phyloP scores from a whole-genome alignment of 30 jellyfish, hydroid and myxozoan species.

The Morbakka virulenta region DNA sequence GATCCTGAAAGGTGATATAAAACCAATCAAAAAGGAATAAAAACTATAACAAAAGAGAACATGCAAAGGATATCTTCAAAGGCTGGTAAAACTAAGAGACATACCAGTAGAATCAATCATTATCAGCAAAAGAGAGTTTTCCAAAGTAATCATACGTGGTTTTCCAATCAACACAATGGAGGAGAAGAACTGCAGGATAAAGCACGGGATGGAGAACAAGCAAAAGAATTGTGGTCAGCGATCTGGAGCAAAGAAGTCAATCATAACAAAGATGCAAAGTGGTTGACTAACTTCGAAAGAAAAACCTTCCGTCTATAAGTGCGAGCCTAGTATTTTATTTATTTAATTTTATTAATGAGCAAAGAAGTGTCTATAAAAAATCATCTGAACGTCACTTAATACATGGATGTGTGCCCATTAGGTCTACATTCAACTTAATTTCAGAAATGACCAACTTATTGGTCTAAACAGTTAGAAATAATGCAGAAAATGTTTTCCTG shows the following conservation, averaged over 20 bases:
- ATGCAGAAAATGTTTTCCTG: too few species aligned
- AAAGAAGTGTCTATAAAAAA: too few species aligned
- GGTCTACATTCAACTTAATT: too few species aligned
- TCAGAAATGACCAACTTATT: too few species aligned
- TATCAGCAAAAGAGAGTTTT: conserved; percentile 13
- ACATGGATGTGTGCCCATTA: too few species aligned
- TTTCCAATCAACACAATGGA: conserved; percentile 2
- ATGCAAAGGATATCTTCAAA: too few species aligned
- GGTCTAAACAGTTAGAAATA: too few species aligned
- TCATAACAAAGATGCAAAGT: conserved; percentile 22
- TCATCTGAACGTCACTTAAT: too few species aligned
- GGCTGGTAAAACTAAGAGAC: conserved; percentile 3
- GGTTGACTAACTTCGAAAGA: conserved; percentile 5
- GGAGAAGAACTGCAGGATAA: not conserved
- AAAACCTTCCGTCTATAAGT: too few species aligned
- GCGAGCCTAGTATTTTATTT: too few species aligned
- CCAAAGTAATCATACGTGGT: not conserved
- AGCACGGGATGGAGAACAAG: conserved; percentile 18
- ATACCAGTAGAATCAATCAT: conserved; percentile 2
- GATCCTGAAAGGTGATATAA: not conserved
- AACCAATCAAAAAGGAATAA: conserved; percentile 8
- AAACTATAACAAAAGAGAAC: conserved; percentile 1
- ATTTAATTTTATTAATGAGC: too few species aligned
- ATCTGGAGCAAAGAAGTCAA: too few species aligned
- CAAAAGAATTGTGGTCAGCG: conserved; percentile 21